A percentile compares a stretch with the other conserved stretches of the same genome.
These are phyloP conservation scores for Cryptoprocta ferox DNA, from an alignment of 2,797 vertebrate genomes.

Conservation along the genomic window DNA sequence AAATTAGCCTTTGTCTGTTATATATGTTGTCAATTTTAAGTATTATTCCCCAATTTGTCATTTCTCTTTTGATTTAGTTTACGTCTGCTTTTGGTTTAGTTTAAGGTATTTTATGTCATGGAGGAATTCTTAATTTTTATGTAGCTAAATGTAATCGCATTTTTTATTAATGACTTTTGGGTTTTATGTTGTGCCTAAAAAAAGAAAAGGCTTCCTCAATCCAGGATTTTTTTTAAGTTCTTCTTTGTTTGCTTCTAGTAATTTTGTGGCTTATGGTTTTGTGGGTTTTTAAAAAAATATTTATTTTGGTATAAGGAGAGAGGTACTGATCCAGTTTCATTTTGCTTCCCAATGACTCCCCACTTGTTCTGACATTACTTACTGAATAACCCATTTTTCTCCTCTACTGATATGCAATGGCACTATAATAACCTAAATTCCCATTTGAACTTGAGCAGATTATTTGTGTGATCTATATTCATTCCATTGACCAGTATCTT, in stretches of 20 bases:
- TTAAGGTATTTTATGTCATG: background rate
- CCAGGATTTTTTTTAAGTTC: background rate
- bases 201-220: background rate
- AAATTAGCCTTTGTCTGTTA: background rate
- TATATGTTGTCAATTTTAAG: background rate
- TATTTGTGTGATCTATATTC: background rate
- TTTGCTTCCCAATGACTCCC: background rate
- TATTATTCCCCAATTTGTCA: background rate
- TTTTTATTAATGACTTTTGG: background rate
- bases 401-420: background rate
- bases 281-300: background rate
- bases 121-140: background rate
- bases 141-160: background rate
- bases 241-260: slow-evolving; percentile 7
- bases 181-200: background rate
- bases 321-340: background rate
- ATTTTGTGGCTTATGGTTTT: background rate
- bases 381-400: background rate
- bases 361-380: background rate
- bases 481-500: background rate
- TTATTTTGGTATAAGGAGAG: slow-evolving; percentile 22
- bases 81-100: background rate
- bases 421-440: background rate
- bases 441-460: background rate
- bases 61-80: background rate